Percentiles rank a stretch among this genome's conserved stretches.
Evolutionary conservation across 1,140 invertebrate species (phyloP).

Genomic region (Platorchestia sp.): DNA sequence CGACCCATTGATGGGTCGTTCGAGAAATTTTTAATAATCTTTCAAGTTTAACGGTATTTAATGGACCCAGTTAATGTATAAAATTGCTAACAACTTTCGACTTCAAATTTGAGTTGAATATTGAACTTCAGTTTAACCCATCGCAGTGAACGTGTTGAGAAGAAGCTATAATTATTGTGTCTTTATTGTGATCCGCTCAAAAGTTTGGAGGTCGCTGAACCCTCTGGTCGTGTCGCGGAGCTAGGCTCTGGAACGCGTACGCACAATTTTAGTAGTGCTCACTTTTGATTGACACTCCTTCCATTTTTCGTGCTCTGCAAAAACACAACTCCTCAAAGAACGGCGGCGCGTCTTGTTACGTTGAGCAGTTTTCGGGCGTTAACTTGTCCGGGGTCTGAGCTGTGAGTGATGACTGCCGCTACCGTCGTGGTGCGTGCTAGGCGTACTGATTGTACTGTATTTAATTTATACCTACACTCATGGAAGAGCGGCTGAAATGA

Average conservation of each 20-base stretch:
- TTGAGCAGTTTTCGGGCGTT: not conserved
- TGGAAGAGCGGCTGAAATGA: not conserved
- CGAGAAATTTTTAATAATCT: too few relatives aligned
- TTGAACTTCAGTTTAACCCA: too few relatives aligned
- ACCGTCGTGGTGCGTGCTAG: not conserved
- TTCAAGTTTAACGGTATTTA: too few relatives aligned
- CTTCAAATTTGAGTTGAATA: too few relatives aligned
- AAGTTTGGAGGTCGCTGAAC: not conserved
- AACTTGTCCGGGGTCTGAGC: not conserved
- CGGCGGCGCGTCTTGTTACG: not conserved
- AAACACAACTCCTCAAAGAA: not conserved
- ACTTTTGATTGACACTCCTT: not conserved
- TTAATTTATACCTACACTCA: not conserved
- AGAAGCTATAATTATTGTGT: not conserved
- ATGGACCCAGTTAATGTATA: too few relatives aligned
- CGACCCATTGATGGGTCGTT: too few relatives aligned
- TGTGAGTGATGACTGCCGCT: not conserved
- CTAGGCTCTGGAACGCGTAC: not conserved
- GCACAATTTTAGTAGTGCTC: not conserved
- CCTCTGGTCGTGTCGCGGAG: not conserved
- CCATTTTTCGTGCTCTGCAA: not conserved
- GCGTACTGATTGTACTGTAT: not conserved
- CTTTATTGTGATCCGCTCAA: not conserved
- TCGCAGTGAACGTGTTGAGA: too few relatives aligned
- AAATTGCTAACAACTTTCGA: too few relatives aligned